Percentiles rank a stretch among this genome's conserved stretches.
These are phyloP conservation scores for Acromyrmex echinatior DNA, from an alignment of 1,140 invertebrate genomes.

Conservation along the genomic window DNA sequence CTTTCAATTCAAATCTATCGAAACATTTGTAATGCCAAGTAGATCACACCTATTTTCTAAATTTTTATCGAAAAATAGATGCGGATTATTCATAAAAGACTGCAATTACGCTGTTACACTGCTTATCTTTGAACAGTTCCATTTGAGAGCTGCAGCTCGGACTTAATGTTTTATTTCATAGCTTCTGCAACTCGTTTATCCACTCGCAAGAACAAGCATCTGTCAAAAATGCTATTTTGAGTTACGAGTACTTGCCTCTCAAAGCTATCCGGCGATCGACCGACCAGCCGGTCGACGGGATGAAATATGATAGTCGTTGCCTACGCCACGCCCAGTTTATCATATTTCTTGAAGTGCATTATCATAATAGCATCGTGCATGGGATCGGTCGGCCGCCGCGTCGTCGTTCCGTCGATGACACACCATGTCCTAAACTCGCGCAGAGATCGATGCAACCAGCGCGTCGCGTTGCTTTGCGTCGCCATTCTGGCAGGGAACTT, in stretches of 20 bases:
- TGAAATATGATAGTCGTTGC: conserved; percentile 82
- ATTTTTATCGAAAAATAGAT: not conserved
- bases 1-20: too few species aligned
- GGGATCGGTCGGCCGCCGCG: conserved; percentile 66
- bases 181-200: not conserved
- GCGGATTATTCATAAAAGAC: not conserved
- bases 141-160: not conserved
- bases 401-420: conserved; percentile 66
- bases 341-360: conserved; percentile 82
- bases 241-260: conserved; percentile 8
- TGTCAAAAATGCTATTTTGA: conserved; percentile 23
- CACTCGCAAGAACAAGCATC: not conserved
- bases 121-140: not conserved
- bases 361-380: conserved; percentile 80
- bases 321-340: conserved; percentile 78
- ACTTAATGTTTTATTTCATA: not conserved
- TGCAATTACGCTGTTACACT: not conserved
- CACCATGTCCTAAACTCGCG: conserved; percentile 61
- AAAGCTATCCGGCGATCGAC: not conserved
- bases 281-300: conserved; percentile 67
- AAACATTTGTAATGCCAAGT: too few species aligned
- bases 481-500: not conserved
- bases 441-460: conserved; percentile 65
- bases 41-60: too few species aligned
- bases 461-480: not conserved